Evolutionary conservation across 2,113 vertebrate species (phyloP), one percentile per base, ranked within the genome.

Genomic region (Paramisgurnus dabryanus): DNA sequence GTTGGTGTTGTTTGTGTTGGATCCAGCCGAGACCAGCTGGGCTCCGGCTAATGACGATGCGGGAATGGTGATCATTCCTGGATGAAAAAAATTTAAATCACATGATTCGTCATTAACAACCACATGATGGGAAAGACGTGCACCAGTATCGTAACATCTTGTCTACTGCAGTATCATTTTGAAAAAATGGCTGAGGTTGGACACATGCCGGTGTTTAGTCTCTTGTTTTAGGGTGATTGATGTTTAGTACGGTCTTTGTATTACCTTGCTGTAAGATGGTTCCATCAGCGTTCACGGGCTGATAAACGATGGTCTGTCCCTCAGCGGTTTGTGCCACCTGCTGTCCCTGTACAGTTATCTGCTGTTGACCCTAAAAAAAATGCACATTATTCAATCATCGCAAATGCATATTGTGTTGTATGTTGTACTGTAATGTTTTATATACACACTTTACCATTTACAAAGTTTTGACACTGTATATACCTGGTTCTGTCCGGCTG

Each of bases 11-110:
- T 94, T 98, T 83, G 97, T 98, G 87, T 94, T 98, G 88, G 95
- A 92, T 81, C 97, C 92, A 79, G 97, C 94, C 87, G 99, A 97
- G 64, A 99, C 96, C 75, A 99, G 97, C 86, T 99, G 98, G 2
- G 97, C 96, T 73, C 97, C 97, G 79, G 98, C 96, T 91, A 99
- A 89, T 84, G 96, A 97, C 88, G 96, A 93, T 85, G 98, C 97
- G 76, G 97, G 98, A 84, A 99, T 99, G 86, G 98, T 99, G 92
- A 99, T 98, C 97, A 99, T 99, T 94, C 98, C 97, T 97, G 93
- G 6, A 77, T 86, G 91, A 92, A 91, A 88, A 91, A 57, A 17
- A 34, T 1, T 1, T 0, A 34, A 34, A 22, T 22, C 17, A 13
- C 55, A 58, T n/a, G 3, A n/a, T 53, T 17, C 13, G 6, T 18